phyloP scores from a whole-genome alignment of 1,140 invertebrate genomes.

The Olivierus martensii region DNA sequence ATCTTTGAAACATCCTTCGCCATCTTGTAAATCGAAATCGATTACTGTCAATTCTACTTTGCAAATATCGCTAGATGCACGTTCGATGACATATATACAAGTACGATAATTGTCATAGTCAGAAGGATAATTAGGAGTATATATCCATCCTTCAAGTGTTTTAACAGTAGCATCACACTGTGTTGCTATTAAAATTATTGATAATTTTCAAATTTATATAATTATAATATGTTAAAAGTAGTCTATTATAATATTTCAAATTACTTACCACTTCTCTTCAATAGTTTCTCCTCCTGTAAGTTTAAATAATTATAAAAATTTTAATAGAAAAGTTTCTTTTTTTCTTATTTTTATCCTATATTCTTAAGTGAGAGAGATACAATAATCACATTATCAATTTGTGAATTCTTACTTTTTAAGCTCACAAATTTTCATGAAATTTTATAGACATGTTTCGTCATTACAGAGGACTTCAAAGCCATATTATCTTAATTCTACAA shows the following conservation, averaged over 20 bases:
- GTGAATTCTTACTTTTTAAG: too few relatives aligned
- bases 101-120: conserved; percentile 13
- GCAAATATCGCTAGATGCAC: conserved; percentile 12
- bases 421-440: too few relatives aligned
- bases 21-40: conserved; percentile 22
- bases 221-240: background rate
- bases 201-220: background rate
- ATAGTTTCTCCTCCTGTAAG: too few relatives aligned
- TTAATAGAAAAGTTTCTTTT: too few relatives aligned
- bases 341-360: too few relatives aligned
- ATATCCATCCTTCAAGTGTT: conserved; percentile 16
- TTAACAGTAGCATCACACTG: conserved; percentile 10
- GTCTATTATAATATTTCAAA: background rate
- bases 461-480: too few relatives aligned
- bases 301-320: too few relatives aligned
- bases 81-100: conserved; percentile 15
- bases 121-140: conserved; percentile 19
- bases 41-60: conserved; percentile 16
- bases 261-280: too few relatives aligned
- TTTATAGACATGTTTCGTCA: too few relatives aligned
- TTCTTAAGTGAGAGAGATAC: too few relatives aligned
- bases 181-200: background rate
- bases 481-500: too few relatives aligned
- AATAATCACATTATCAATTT: too few relatives aligned
- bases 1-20: conserved; percentile 15